phyloP scores from a whole-genome alignment of 2,113 vertebrate species.

The Irena cyanogastra region DNA sequence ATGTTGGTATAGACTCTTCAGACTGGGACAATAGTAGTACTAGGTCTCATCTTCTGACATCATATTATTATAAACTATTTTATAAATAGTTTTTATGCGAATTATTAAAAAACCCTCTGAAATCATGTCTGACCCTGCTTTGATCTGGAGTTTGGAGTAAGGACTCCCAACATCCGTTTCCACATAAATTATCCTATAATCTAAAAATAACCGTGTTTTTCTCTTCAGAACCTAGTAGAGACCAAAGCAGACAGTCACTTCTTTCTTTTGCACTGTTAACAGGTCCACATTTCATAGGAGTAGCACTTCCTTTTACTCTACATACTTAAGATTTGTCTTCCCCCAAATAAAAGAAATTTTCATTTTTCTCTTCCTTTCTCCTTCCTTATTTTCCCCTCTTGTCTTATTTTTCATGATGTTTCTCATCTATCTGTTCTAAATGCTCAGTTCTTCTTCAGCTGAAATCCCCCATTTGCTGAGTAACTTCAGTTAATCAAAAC shows the following conservation, averaged over 20 bases:
- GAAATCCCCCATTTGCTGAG: neutral
- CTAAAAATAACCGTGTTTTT: neutral
- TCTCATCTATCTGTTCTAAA: neutral
- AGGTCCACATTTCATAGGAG: neutral
- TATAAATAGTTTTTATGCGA: neutral
- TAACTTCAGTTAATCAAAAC: neutral
- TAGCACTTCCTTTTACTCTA: neutral
- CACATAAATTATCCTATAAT: neutral
- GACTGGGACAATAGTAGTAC: neutral
- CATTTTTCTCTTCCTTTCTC: neutral
- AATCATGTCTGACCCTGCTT: neutral
- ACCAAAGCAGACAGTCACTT: neutral
- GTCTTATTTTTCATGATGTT: neutral
- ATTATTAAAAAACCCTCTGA: neutral
- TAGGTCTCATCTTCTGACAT: neutral
- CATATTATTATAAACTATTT: neutral
- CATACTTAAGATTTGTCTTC: neutral
- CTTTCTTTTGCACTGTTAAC: neutral
- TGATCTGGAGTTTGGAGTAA: neutral
- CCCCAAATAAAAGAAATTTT: neutral
- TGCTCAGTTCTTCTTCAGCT: neutral
- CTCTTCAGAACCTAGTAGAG: neutral
- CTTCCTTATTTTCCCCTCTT: neutral
- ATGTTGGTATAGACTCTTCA: neutral
- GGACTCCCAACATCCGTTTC: neutral